Evolutionary conservation across 2,113 vertebrate species (phyloP).

Genomic region (Mellivora capensis): DNA sequence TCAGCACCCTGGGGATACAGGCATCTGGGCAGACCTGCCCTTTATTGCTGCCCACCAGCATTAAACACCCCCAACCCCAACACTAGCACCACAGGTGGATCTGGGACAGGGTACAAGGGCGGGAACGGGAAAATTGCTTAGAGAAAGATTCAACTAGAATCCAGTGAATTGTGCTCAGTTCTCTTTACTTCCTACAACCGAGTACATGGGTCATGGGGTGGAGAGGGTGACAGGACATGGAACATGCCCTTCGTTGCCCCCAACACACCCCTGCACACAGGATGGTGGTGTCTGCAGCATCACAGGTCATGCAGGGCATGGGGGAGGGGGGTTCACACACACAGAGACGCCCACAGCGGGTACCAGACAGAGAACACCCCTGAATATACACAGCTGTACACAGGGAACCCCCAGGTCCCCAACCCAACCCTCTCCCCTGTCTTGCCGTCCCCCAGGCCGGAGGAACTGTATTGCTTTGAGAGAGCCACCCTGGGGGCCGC

Average conservation of each 20-base stretch:
- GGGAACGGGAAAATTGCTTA: slow-evolving; percentile 68
- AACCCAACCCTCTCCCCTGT: slow-evolving; percentile 76
- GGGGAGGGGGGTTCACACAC: slow-evolving; percentile 64
- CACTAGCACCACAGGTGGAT: slow-evolving; percentile 74
- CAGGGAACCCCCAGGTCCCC: slow-evolving; percentile 64
- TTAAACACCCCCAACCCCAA: slow-evolving; percentile 60
- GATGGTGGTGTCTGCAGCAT: slow-evolving; percentile 77
- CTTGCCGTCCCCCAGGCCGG: slow-evolving; percentile 66
- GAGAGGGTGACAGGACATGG: slow-evolving; percentile 51
- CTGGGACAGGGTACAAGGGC: slow-evolving; percentile 14
- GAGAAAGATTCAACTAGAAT: slow-evolving; percentile 78
- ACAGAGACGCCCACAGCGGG: slow-evolving; percentile 68
- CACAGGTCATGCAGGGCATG: slow-evolving; percentile 75
- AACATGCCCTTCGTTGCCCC: slow-evolving; percentile 51
- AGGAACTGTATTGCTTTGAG: slow-evolving; percentile 80
- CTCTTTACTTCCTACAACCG: slow-evolving; percentile 79
- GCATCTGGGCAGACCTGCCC: slow-evolving; percentile 59
- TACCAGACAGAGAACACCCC: slow-evolving; percentile 76
- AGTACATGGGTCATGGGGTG: slow-evolving; percentile 76
- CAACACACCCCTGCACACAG: slow-evolving; percentile 72
- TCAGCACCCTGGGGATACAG: slow-evolving; percentile 69
- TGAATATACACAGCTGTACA: slow-evolving; percentile 76
- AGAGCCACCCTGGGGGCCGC: slow-evolving; percentile 71
- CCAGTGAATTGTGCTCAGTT: slow-evolving; percentile 79
- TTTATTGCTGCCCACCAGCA: slow-evolving; percentile 71